A percentile compares a stretch with the other conserved stretches of the same genome.
These are phyloP conservation scores for Malurus splendens DNA, from an alignment of 2,797 vertebrate species.

Conservation along the genomic window DNA sequence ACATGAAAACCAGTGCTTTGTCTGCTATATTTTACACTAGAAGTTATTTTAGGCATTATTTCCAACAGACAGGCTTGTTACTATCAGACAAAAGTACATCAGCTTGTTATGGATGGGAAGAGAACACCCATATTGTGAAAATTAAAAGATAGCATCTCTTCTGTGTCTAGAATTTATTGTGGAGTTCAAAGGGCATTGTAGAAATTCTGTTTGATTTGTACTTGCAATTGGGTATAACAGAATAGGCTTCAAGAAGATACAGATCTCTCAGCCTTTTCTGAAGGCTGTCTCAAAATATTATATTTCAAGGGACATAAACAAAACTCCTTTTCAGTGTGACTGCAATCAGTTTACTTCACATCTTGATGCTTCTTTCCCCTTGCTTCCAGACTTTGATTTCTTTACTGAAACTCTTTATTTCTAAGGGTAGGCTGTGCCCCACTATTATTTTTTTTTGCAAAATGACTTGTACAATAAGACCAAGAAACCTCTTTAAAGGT, in stretches of 20 bases:
- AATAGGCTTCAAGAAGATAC: neutral
- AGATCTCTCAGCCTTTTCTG: neutral
- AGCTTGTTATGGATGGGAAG: conserved; percentile 1
- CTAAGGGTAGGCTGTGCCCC: neutral
- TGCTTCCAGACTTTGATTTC: neutral
- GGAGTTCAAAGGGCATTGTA: conserved; percentile 25
- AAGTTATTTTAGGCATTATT: neutral
- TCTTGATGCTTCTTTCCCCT: neutral
- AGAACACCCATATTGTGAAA: conserved; percentile 15
- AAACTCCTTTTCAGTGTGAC: neutral
- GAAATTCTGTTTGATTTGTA: conserved; percentile 33
- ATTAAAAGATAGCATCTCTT: conserved; percentile 14
- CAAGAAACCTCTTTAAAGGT: neutral
- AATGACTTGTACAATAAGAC: neutral
- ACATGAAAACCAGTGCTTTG: neutral
- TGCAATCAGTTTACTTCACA: neutral
- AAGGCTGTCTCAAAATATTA: neutral
- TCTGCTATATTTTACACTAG: neutral
- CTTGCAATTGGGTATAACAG: conserved; percentile 1
- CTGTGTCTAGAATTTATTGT: conserved; percentile 25
- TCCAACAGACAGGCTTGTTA: neutral
- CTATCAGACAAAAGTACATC: neutral
- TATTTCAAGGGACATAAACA: conserved; percentile 38
- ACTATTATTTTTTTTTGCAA: neutral
- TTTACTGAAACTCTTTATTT: neutral